Evolutionary conservation across 2,888 invertebrate species (phyloP), one percentile per base, ranked within the genome.

Genomic region (Invenusta paracnida): DNA sequence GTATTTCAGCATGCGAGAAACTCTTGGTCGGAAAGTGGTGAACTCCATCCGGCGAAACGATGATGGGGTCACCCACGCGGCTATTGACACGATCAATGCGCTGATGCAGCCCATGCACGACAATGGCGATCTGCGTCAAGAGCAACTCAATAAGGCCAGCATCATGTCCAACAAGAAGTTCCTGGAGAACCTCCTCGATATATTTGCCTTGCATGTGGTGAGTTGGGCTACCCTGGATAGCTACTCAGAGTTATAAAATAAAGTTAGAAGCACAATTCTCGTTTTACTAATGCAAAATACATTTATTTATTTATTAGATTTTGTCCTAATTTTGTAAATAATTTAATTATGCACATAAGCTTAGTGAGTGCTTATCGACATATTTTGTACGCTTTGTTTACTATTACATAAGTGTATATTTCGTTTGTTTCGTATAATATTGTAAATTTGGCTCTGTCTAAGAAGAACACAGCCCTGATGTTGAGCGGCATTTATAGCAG

Each of bases 141-240:
- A 99, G 91, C 99, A 99, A 92, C 93, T 98, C 87, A 99, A 99
- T 92, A 99, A 99, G 93, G 95, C 96, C 86, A 96, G 96, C 88
- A 94, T 99, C 89, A 93, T 99, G 84, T 95, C 97, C 87, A 96
- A 96, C 0, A 94, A 95, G 89, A 93, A 94, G 84, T 99, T 99
- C 93, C 93, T 99, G 31, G 97, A 98, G 90, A 96, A 95, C 88
- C 92, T 99, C 87, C 93, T 99, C 29, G 95, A 96, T 89, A 96
- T 97, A 95, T 98, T 98, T 95, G 95, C 95, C 13, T 94, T 93
- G 83, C 97, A 98, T 92, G 96, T 98, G 91, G 96, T 97, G 91
- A 93, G 94, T 93, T 5, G 2, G 17, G 1, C 5, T 25, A 82
- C 29, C 27, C 1, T 13, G 17, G 13, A 29, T 29, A 1, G 30